A percentile compares a stretch with the other conserved stretches of the same genome.
phyloP scores from a whole-genome alignment of 2,888 invertebrate species.

The Hyposoter dolosus region DNA sequence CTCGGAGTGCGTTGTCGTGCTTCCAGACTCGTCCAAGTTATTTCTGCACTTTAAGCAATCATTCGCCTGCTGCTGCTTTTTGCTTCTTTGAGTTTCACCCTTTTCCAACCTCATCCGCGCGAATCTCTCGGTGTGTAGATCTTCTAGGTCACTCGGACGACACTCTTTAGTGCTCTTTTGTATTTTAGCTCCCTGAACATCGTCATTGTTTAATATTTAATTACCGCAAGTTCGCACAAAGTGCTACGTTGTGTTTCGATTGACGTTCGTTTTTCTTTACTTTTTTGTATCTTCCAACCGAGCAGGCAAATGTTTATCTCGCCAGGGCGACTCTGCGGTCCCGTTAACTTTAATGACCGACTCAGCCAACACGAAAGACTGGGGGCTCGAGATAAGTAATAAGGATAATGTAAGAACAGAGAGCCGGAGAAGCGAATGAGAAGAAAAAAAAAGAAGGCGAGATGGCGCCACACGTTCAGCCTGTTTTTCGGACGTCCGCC shows the following conservation, averaged over 20 bases:
- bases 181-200: neutral
- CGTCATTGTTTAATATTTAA: neutral
- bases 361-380: constrained; percentile 65
- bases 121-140: neutral
- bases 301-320: constrained; percentile 60
- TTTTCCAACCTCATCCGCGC: neutral
- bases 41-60: constrained; percentile 12
- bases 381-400: constrained; percentile 70
- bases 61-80: constrained; percentile 23
- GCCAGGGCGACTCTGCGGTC: constrained; percentile 46
- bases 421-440: constrained; percentile 53
- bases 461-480: constrained; percentile 72
- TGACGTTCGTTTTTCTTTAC: constrained; percentile 3
- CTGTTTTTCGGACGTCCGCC: constrained; percentile 69
- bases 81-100: neutral
- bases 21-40: constrained; percentile 23
- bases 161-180: neutral
- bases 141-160: neutral
- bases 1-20: constrained; percentile 62
- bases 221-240: neutral
- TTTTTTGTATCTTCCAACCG: constrained; percentile 1
- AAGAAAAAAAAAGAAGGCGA: constrained; percentile 67
- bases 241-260: constrained; percentile 33
- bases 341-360: constrained; percentile 70
- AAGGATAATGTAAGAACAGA: constrained; percentile 68